A percentile compares a stretch with the other conserved stretches of the same genome.
These are phyloP conservation scores for Noctua pronuba DNA, from an alignment of 2,888 invertebrate species.

Conservation along the genomic window DNA sequence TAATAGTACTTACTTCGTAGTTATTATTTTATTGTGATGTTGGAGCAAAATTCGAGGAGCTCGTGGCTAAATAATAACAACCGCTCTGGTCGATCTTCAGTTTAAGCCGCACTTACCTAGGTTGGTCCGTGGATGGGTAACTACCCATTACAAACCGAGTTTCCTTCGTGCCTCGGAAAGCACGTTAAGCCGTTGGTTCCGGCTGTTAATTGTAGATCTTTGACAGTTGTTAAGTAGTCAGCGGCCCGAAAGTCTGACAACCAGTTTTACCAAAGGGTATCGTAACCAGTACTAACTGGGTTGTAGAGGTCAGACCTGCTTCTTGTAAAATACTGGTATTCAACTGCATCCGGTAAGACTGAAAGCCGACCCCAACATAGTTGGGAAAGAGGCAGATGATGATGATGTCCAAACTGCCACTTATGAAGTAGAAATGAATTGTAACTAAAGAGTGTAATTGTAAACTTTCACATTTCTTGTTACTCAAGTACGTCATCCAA, in stretches of 20 bases:
- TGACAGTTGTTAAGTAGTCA: too few species aligned
- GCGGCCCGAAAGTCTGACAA: too few species aligned
- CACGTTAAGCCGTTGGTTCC: not conserved
- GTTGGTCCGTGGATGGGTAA: too few species aligned
- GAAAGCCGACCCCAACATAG: not conserved
- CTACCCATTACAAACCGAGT: too few species aligned
- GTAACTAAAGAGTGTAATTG: not conserved
- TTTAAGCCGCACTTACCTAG: too few species aligned
- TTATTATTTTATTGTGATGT: slow-evolving; percentile 17
- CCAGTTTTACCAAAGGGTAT: too few species aligned
- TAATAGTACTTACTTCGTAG: slow-evolving; percentile 13
- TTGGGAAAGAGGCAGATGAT: not conserved
- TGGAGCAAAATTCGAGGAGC: too few species aligned
- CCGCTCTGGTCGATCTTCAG: too few species aligned
- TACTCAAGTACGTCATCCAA: not conserved
- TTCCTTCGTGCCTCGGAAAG: too few species aligned
- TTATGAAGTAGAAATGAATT: not conserved
- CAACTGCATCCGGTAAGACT: not conserved
- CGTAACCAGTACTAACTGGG: too few species aligned
- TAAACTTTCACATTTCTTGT: not conserved
- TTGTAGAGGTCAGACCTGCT: not conserved
- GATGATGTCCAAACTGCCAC: not conserved
- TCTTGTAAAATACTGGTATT: not conserved
- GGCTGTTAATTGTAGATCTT: too few species aligned
- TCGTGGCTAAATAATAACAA: not conserved